These are phyloP conservation scores for Baryphthengus martii DNA, from an alignment of 2,113 vertebrate genomes.

Conservation along the genomic window DNA sequence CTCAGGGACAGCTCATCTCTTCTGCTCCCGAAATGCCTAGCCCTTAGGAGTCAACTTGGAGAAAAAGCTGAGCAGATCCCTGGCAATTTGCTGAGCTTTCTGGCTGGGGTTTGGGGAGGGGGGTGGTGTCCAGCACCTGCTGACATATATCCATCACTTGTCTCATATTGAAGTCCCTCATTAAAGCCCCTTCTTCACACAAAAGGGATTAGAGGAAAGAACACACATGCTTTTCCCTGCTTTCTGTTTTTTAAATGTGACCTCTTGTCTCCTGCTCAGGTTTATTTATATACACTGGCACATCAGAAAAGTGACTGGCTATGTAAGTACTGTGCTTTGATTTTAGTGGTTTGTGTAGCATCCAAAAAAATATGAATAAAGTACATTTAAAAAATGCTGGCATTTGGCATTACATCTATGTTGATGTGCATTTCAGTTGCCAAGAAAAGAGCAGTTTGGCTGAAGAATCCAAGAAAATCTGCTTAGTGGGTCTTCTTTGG, in stretches of 20 bases:
- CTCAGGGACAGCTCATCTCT: neutral
- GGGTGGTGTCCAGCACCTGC: neutral
- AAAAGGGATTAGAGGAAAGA: neutral
- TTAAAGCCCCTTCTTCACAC: neutral
- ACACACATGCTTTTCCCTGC: neutral
- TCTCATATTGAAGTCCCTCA: neutral
- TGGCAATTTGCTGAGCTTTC: neutral
- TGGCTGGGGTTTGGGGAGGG: neutral
- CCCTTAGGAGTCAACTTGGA: neutral
- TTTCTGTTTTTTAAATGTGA: neutral
- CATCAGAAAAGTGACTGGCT: neutral
- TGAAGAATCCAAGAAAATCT: conserved; percentile 58
- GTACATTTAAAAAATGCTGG: neutral
- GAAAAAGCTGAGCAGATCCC: neutral
- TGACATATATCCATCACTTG: neutral
- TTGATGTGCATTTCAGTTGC: conserved; percentile 7
- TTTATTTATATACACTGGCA: neutral
- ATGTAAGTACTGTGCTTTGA: neutral
- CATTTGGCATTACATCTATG: conserved; percentile 19
- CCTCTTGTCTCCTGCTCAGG: neutral
- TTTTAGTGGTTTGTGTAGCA: neutral
- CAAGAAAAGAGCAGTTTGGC: conserved; percentile 66
- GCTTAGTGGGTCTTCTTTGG: conserved; percentile 52
- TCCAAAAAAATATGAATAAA: conserved; percentile 26
- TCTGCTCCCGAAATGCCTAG: neutral